phyloP scores from a whole-genome alignment of 2,797 vertebrate species.

The Nyctibius grandis region DNA sequence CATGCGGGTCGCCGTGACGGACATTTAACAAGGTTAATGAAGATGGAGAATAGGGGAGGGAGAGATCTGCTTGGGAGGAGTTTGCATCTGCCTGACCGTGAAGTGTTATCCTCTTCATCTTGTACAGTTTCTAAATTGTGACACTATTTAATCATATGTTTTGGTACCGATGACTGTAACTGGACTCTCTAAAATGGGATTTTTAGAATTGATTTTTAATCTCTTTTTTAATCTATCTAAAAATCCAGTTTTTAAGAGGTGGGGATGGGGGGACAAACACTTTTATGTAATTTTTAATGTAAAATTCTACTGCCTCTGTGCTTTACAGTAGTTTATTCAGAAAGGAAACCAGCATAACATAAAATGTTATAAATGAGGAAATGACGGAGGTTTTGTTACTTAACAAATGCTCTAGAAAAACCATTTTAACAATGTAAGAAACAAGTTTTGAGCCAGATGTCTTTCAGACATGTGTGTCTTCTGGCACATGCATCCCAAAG shows the following conservation, averaged over 20 bases:
- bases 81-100: background rate
- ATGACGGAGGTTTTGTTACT: rapidly evolving
- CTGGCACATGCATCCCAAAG: background rate
- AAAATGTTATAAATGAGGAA: background rate
- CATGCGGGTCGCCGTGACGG: too few relatives aligned
- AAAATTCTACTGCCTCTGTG: background rate
- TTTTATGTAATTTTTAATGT: background rate
- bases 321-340: background rate
- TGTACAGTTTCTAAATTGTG: background rate
- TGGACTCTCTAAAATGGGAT: background rate
- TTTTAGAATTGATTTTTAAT: background rate
- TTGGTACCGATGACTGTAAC: background rate
- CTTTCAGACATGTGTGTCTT: background rate
- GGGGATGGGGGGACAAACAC: background rate
- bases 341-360: background rate
- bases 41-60: background rate
- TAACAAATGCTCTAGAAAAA: background rate
- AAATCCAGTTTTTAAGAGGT: background rate
- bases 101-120: background rate
- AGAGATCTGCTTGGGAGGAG: background rate
- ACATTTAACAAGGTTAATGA: constrained; percentile 84
- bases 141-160: background rate
- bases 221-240: too few relatives aligned
- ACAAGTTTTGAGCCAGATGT: background rate
- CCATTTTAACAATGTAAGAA: background rate